Evolutionary conservation across 1,140 invertebrate genomes (phyloP), one percentile per base, ranked within the genome.

Genomic region (Atta colombica): DNA sequence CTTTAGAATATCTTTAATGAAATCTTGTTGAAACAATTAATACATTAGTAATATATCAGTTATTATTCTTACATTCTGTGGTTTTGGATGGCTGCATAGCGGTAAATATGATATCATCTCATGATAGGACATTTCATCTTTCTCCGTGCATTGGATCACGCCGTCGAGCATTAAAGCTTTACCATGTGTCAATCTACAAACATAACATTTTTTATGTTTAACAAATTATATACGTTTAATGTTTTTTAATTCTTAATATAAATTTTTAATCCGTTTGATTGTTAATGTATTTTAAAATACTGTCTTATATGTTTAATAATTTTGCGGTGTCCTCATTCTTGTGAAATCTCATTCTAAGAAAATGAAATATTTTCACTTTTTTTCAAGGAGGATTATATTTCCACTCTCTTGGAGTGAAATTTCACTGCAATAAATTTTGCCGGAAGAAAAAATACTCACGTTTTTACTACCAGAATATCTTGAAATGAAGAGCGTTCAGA

Each of bases 61-160:
- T 25, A 18, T 35, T 53, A 6, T 25, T 53, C 93, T 93, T 87
- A 99, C 99, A 85, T 98, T 98, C 94, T 98, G 97, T 0, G 99
- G 99, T 93, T 98, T 97, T 3, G 98, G 97, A 96, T 99, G 99
- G 90, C 96, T 97, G 93, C 98, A 99, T 0, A 99, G 94, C 0
- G 99, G 99, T 39, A 99, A 93, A 96, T 99, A 99, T 3, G 98
- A 96, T 87, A 99, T 98, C 99, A 99, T 99, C 96, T 99, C 99
- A 95, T 99, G 99, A 94, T 99, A 99, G 0, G 99, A 97, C 94
- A 99, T 99, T 95, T 99, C 99, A 96, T 99, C 99, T 87, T 96
- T 96, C 94, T 99, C 98, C 3, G 99, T 99, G 90, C 98, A 99
- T 94, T 99, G 99, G 91, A 99, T 99, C 7, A 99, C 98, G 60